These are phyloP conservation scores for Eucera pruinosa DNA, from an alignment of 2,888 invertebrate species.

Conservation along the genomic window DNA sequence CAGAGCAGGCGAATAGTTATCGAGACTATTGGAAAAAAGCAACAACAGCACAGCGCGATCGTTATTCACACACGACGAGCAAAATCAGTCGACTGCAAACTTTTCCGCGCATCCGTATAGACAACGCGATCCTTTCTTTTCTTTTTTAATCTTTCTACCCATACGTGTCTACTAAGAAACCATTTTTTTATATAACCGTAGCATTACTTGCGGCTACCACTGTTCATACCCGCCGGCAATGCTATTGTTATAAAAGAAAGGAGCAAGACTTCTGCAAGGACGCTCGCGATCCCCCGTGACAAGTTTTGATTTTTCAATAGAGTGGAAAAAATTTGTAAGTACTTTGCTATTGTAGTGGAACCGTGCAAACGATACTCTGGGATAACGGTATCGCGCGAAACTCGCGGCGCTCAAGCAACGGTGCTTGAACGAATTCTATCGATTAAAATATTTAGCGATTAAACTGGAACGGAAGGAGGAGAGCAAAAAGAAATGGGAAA, in stretches of 20 bases:
- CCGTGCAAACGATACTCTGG: conserved; percentile 15
- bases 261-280: not conserved
- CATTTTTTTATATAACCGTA: not conserved
- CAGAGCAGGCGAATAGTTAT: conserved; percentile 53
- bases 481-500: not conserved
- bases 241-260: not conserved
- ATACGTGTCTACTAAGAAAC: not conserved
- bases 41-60: conserved; percentile 48
- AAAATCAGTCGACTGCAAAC: conserved; percentile 33
- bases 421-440: not conserved
- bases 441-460: conserved; percentile 1
- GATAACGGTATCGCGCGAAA: not conserved
- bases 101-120: conserved; percentile 26
- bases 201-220: not conserved
- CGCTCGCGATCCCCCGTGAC: too few relatives aligned
- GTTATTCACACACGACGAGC: conserved; percentile 31
- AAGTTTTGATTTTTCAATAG: conserved; percentile 11
- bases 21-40: conserved; percentile 47
- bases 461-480: conserved; percentile 1
- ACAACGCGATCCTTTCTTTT: conserved; percentile 18
- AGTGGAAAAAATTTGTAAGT: conserved; percentile 31
- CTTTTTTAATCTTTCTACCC: conserved; percentile 13
- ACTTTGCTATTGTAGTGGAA: conserved; percentile 35
- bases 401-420: not conserved
- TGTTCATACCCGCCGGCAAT: not conserved